Base-by-base conservation (phyloP, 2,797 vertebrate species). In the Pantherophis alleghaniensis region DNA sequence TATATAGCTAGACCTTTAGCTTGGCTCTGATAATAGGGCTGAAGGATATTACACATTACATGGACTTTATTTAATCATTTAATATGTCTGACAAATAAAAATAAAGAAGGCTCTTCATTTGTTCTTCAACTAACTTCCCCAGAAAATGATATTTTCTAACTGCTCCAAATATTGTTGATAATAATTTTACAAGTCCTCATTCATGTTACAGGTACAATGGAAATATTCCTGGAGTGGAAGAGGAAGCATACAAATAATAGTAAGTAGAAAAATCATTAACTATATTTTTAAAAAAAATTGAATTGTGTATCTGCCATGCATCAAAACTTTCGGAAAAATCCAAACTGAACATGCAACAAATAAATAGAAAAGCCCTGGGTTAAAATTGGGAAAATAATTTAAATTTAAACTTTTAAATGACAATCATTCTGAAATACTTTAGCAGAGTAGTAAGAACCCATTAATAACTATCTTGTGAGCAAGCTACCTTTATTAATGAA, bases 241-340 rank as follows among this genome's bases (percentile, higher is more conserved):
- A 95, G 37, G 87, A n/a, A 88, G 32, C 56, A 26, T 18, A 89
- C 10, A 6, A 32, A 28, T 3, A 74, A 74, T 20, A 89, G 14
- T 95, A 93, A 60, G 59, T 83, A 93, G 92, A 32, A 90, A 94
- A 91, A 66, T 79, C 83, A 92, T 94, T 94, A 91, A 24, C 24
- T n/a, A 0, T 90, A 94, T 88, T 69, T 69, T 60, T 11, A 37
- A 88, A 92, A 63, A 22, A 92, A 11, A 28, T 18, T 93, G 60
- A 95, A 63, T 91, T 88, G 37, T 94, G 28, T 56, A 91, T 37
- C 57, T 91, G 56, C 28, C 59, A 86, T 88, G 86, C 22, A 92
- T 92, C 51, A 92, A 92, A 93, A 42, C 55, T 89, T 88, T 93
- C 74, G 0, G 1, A 79, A 93, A 86, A 28, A 94, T 9, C 42